These are phyloP conservation scores for Gibbula magus DNA, from an alignment of 2,888 invertebrate genomes.

Conservation along the genomic window DNA sequence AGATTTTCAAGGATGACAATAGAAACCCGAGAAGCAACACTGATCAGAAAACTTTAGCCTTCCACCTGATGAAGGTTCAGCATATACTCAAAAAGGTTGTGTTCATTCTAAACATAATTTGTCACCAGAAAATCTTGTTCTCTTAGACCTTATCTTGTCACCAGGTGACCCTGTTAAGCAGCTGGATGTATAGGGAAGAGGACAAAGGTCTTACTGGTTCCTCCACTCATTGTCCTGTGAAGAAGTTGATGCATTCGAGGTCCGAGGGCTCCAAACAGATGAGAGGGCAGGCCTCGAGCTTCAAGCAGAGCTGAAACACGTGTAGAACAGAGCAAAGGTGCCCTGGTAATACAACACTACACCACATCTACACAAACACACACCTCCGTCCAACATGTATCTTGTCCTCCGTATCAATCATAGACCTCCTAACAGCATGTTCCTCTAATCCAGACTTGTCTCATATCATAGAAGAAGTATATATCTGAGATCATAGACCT, in stretches of 20 bases:
- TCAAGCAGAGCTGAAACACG: constrained; percentile 85
- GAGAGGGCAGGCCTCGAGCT: constrained; percentile 96
- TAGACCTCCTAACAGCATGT: too few relatives aligned
- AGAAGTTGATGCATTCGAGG: constrained; percentile 97
- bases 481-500: too few relatives aligned
- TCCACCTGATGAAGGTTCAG: too few relatives aligned
- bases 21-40: too few relatives aligned
- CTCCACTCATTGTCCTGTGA: constrained; percentile 94
- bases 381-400: neutral
- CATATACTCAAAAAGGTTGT: neutral
- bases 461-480: too few relatives aligned
- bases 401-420: too few relatives aligned
- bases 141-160: too few relatives aligned
- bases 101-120: neutral
- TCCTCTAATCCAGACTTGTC: too few relatives aligned
- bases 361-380: constrained; percentile 8
- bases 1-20: too few relatives aligned
- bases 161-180: neutral
- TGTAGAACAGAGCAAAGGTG: constrained; percentile 28
- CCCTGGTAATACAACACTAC: constrained; percentile 19
- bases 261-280: constrained; percentile 94
- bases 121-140: too few relatives aligned
- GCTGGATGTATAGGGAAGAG: neutral
- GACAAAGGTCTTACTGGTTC: constrained; percentile 77
- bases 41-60: neutral